Conservation (phyloP, 2,888 invertebrate genomes). For the Atherix ibis region DNA sequence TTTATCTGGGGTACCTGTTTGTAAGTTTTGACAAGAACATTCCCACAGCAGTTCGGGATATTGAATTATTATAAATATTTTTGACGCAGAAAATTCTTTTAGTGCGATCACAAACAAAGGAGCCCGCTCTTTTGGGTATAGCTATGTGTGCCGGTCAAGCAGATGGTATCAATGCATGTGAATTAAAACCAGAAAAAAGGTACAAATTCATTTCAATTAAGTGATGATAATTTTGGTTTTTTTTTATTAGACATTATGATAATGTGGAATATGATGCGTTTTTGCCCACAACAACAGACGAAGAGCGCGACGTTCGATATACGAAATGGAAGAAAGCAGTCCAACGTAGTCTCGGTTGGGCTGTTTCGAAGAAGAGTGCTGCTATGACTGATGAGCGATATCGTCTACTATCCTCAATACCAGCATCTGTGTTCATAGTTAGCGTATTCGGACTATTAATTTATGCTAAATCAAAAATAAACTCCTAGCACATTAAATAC, state of each 20-base stretch:
- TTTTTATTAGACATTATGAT: constrained; percentile 18
- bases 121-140: constrained; percentile 85
- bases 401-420: constrained; percentile 60
- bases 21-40: constrained; percentile 44
- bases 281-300: constrained; percentile 62
- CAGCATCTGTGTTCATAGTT: constrained; percentile 57
- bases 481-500: not conserved
- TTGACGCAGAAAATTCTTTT: constrained; percentile 7
- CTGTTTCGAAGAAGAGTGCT: constrained; percentile 51
- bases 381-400: constrained; percentile 73
- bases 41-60: too few relatives aligned
- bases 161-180: constrained; percentile 53
- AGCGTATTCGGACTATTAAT: constrained; percentile 48
- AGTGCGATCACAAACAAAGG: constrained; percentile 70
- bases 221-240: not conserved
- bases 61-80: too few relatives aligned
- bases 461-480: constrained; percentile 11
- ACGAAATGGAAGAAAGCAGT: constrained; percentile 93
- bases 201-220: too few relatives aligned
- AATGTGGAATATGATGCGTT: constrained; percentile 52
- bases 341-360: constrained; percentile 81
- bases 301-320: constrained; percentile 68
- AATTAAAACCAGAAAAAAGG: constrained; percentile 42
- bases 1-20: constrained; percentile 77
- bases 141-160: constrained; percentile 84